These are phyloP conservation scores for Denticeps clupeoides DNA, from an alignment of 2,797 vertebrate species.

Conservation along the genomic window DNA sequence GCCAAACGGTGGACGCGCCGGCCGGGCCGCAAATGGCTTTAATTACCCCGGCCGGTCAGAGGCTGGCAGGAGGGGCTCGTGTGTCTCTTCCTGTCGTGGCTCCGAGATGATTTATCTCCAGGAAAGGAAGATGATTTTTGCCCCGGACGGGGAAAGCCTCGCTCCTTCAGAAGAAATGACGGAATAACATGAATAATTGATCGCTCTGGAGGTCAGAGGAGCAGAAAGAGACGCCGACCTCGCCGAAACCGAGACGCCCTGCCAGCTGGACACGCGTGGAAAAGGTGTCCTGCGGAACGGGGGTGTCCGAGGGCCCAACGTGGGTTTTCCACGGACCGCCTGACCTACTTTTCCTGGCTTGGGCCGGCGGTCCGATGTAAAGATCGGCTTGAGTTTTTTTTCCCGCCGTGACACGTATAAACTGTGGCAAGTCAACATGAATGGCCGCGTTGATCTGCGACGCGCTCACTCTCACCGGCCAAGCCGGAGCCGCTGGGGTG, in stretches of 20 bases:
- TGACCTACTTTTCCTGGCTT: no score
- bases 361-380: slow-evolving; percentile 47
- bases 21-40: slow-evolving; percentile 18
- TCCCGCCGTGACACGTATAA: slow-evolving; percentile 44
- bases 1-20: slow-evolving; percentile 6
- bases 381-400: slow-evolving; percentile 33
- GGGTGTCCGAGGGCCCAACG: no score
- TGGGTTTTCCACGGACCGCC: no score
- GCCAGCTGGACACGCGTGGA: no score
- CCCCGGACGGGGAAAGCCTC: no score
- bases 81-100: slow-evolving; percentile 5
- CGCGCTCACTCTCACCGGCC: slow-evolving; percentile 40
- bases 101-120: slow-evolving; percentile 15
- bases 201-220: no score
- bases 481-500: slow-evolving; percentile 37
- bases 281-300: no score
- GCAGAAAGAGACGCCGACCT: no score
- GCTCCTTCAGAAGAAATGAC: no score
- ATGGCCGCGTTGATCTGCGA: slow-evolving; percentile 48
- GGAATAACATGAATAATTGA: no score
- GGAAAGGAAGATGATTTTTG: slow-evolving; percentile 19
- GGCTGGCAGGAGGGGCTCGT: slow-evolving; percentile 11
- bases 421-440: slow-evolving; percentile 55
- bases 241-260: no score
- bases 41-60: slow-evolving; percentile 22